Evolutionary conservation across 2,888 invertebrate species (phyloP), one percentile per base, ranked within the genome.

Genomic region (Marronus borbonicus): DNA sequence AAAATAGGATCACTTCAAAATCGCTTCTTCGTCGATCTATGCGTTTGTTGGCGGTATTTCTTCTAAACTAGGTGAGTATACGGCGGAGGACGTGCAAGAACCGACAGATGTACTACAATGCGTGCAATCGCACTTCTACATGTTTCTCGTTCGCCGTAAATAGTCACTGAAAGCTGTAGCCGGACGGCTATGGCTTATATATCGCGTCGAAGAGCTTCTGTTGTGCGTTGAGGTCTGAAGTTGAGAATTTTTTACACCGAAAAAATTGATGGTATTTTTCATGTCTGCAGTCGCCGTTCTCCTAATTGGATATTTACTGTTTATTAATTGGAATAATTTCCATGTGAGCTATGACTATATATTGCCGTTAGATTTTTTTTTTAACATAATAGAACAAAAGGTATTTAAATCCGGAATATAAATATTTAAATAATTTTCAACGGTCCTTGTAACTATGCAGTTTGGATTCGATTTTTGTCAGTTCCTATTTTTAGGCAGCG

Each of bases 91-190:
- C 55, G n/a, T 55, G 14, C n/a, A 55, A 55, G 55, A 55, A 55
- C 12, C 55, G 55, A 55, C 55, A 55, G 55, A 55, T 55, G 55
- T n/a, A 55, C 14, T 17, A 52, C n/a, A 52, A 14, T 2, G 12
- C 17, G 12, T 55, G 17, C 55, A 4, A 4, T n/a, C 17, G 17
- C 55, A n/a, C n/a, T 5, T 55, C n/a, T 55, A 55, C 55, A 55
- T 55, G 55, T 55, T 55, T 44, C 10, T 44, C 44, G 44, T 8
- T n/a, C 7, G 17, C 17, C 17, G n/a, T 7, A 1, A 55, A 14
- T 55, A 17, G 55, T 55, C 55, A 55, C 55, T 55, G 55, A 55
- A 55, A 55, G 55, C 17, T 55, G 55, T 4, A 55, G 17, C 55
- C 55, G 55, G n/a, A 55, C n/a, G 3, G 55, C 17, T 52, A 55